Percentiles rank a stretch among this genome's conserved stretches.
These are phyloP conservation scores for Cecidostiba fungosa DNA, from an alignment of 2,888 invertebrate species.

Conservation along the genomic window DNA sequence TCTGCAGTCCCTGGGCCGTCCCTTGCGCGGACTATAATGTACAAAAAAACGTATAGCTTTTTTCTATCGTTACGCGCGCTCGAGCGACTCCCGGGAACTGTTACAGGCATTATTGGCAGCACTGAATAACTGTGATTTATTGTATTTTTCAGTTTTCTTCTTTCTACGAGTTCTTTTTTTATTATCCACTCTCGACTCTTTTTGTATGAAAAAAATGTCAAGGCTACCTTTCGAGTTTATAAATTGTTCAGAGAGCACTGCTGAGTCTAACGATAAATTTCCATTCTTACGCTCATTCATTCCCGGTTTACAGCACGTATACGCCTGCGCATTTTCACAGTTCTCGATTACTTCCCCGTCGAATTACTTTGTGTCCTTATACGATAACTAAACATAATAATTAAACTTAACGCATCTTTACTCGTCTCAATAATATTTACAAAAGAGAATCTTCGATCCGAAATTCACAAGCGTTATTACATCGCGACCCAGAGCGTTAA, in stretches of 20 bases:
- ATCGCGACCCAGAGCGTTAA: slow-evolving; percentile 73
- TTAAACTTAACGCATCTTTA: slow-evolving; percentile 69
- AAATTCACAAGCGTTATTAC: slow-evolving; percentile 68
- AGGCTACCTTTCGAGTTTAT: slow-evolving; percentile 65
- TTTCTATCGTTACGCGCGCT: slow-evolving; percentile 31
- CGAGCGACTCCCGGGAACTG: slow-evolving; percentile 63
- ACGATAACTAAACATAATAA: slow-evolving; percentile 59
- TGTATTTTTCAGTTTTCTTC: slow-evolving; percentile 64
- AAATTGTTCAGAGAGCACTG: slow-evolving; percentile 72
- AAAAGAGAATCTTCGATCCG: slow-evolving; percentile 72
- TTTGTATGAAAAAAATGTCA: slow-evolving; percentile 64
- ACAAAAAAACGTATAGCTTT: slow-evolving; percentile 24
- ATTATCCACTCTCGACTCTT: slow-evolving; percentile 41
- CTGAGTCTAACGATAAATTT: slow-evolving; percentile 66
- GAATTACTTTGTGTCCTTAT: slow-evolving; percentile 44
- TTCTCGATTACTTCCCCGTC: slow-evolving; percentile 32
- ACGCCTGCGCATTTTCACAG: slow-evolving; percentile 46
- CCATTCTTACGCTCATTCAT: slow-evolving; percentile 58
- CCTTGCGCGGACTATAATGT: slow-evolving; percentile 42
- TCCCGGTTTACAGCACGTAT: slow-evolving; percentile 59
- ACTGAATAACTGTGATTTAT: slow-evolving; percentile 74
- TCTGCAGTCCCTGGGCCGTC: slow-evolving; percentile 75
- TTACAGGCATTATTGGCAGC: slow-evolving; percentile 80
- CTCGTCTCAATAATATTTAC: slow-evolving; percentile 72
- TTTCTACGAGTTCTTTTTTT: slow-evolving; percentile 53